Base-by-base conservation (phyloP, 2,888 invertebrate species). In the Teinopalpus imperialis region DNA sequence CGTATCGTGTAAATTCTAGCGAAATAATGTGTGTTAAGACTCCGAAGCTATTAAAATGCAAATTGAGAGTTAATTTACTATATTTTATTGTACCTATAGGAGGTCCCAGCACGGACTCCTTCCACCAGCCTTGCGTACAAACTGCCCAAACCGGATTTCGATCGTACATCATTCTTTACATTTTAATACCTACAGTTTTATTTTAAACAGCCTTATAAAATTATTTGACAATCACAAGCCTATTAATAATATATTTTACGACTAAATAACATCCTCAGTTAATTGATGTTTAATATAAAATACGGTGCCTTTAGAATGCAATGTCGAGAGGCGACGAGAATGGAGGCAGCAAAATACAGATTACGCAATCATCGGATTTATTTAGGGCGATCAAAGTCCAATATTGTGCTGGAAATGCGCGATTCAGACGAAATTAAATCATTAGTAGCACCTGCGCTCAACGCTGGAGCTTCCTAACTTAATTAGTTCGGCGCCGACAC, bases 1-100 rank as follows among this genome's bases (percentile, higher is more conserved):
- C 68, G 69, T 71, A 63, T 61, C 68, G 70, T 72, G 76, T 83
- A 81, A 83, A 81, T 73, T 82, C 81, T 87, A 87, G 83, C 74
- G 66, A 80, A 79, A 77, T 81, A n/a, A 77, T 72, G 74, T 64
- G 62, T 72, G 69, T 66, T 66, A 72, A 69, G 69, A 69, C 65
- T 68, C 63, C 61, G 45, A 69, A 61, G 61, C 66, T 64, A 81
- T 83, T 83, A 75, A 77, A 71, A 86, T 87, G 81, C 68, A 74
- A 83, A 86, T 85, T 67, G 56, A 55, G 66, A 59, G 56, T 69
- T 69, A 66, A 70, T 73, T 71, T 65, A 68, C 56, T 57, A 59
- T 60, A 57, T 48, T 51, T 59, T 55, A 52, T 48, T 43, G 42
- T 39, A 49, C 51, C 56, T 52, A 53, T 57, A 54, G 50, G 53